Percentiles rank a stretch among this genome's conserved stretches.
These are phyloP conservation scores for Centropristis striata DNA, from an alignment of 2,113 vertebrate species.

Conservation along the genomic window DNA sequence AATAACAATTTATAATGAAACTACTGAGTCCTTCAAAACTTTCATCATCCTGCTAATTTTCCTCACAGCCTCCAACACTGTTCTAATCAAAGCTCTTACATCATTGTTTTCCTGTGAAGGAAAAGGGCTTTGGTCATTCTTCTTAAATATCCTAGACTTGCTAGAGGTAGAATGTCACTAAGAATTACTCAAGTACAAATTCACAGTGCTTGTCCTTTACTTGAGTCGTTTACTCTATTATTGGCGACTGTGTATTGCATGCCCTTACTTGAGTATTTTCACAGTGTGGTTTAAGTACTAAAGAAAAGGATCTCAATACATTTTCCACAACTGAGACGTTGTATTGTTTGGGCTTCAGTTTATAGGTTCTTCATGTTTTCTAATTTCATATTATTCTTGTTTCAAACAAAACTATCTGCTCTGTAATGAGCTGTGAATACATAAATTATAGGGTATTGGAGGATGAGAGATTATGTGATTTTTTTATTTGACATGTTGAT, in stretches of 20 bases:
- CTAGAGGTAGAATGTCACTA: too few species aligned
- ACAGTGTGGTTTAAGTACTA: too few species aligned
- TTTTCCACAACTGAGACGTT: too few species aligned
- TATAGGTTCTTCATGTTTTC: conserved; percentile 10
- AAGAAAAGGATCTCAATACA: too few species aligned
- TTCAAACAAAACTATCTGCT: background rate
- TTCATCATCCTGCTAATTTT: conserved; percentile 10
- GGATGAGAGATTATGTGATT: background rate
- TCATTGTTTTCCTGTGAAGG: conserved; percentile 35
- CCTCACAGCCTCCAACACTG: background rate
- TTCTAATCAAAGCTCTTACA: background rate
- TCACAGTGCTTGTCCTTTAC: too few species aligned
- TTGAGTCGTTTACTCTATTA: too few species aligned
- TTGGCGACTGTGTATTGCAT: too few species aligned
- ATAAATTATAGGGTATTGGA: conserved; percentile 1
- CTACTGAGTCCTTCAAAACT: conserved; percentile 10
- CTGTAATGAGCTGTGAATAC: background rate
- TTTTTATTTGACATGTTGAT: conserved; percentile 16
- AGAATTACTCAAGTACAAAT: too few species aligned
- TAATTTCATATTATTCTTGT: background rate
- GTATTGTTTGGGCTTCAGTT: conserved; percentile 25
- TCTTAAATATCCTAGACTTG: too few species aligned
- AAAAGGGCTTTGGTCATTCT: background rate
- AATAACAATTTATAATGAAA: conserved; percentile 35
- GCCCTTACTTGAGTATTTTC: too few species aligned